These are phyloP conservation scores for Phalangium opilio DNA, from an alignment of 2,888 invertebrate genomes.

Conservation along the genomic window DNA sequence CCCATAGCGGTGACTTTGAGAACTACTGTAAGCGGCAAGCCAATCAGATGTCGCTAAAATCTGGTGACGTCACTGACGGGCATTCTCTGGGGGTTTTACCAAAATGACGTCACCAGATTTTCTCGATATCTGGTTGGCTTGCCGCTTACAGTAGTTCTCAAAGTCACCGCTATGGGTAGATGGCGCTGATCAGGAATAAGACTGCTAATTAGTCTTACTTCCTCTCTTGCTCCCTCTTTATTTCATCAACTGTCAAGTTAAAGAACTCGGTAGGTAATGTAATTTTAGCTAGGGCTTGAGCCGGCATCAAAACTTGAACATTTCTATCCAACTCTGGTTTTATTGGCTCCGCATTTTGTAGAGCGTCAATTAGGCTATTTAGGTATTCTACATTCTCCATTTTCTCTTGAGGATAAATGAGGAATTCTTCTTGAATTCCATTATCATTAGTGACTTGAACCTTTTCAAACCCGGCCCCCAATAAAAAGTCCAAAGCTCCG, in stretches of 20 bases:
- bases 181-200: too few relatives aligned
- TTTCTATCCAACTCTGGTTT: slow-evolving; percentile 66
- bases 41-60: too few relatives aligned
- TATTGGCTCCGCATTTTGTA: slow-evolving; percentile 63
- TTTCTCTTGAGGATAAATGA: slow-evolving; percentile 41
- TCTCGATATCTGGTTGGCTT: too few relatives aligned
- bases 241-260: slow-evolving; percentile 58
- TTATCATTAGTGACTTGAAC: slow-evolving; percentile 35
- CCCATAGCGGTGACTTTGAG: too few relatives aligned
- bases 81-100: too few relatives aligned
- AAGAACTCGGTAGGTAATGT: slow-evolving; percentile 74
- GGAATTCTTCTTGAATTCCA: slow-evolving; percentile 42
- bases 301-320: slow-evolving; percentile 62
- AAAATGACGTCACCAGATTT: too few relatives aligned
- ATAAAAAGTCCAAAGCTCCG: slow-evolving; percentile 62
- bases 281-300: slow-evolving; percentile 41
- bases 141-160: too few relatives aligned
- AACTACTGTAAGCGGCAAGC: too few relatives aligned
- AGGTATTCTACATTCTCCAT: slow-evolving; percentile 23
- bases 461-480: slow-evolving; percentile 64
- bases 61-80: too few relatives aligned
- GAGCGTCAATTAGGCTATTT: slow-evolving; percentile 53
- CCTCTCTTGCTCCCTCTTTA: slow-evolving; percentile 64
- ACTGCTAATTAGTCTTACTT: slow-evolving; percentile 36
- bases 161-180: too few relatives aligned